A percentile compares a stretch with the other conserved stretches of the same genome.
phyloP scores from a whole-genome alignment of 2,797 vertebrate genomes.

The Petrocephalus sullivani region DNA sequence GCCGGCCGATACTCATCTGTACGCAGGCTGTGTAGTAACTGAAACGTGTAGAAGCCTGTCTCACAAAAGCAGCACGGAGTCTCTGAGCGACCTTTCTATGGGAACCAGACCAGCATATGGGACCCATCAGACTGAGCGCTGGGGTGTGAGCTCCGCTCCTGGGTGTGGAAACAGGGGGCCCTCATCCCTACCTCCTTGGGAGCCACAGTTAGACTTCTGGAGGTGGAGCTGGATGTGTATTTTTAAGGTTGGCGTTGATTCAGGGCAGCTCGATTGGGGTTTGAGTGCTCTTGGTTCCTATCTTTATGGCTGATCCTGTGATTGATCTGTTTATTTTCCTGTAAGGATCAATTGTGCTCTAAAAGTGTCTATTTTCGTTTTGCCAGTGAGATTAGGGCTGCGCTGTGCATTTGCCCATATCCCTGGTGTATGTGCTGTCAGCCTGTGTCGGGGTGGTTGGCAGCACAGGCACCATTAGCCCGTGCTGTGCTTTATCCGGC shows the following conservation, averaged over 20 bases:
- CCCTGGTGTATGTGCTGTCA: slow-evolving; percentile 35
- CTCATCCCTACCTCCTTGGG: background rate
- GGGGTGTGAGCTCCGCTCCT: background rate
- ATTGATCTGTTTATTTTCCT: slow-evolving; percentile 41
- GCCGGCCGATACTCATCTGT: background rate
- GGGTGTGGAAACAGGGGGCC: background rate
- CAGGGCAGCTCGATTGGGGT: background rate
- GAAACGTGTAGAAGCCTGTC: background rate
- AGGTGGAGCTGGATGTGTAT: background rate
- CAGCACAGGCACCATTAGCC: slow-evolving; percentile 48
- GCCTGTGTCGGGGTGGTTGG: background rate
- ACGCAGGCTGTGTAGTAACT: background rate
- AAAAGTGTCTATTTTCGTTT: slow-evolving; percentile 48
- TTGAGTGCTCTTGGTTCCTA: background rate
- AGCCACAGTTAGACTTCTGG: background rate
- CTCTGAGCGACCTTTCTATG: background rate
- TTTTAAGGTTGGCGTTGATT: background rate
- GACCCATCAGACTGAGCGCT: background rate
- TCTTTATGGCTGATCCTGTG: slow-evolving; percentile 16
- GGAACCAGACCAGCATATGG: background rate
- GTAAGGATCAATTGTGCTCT: slow-evolving; percentile 50
- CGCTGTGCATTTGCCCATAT: slow-evolving; percentile 17
- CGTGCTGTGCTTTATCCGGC: slow-evolving; percentile 11
- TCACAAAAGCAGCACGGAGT: background rate
- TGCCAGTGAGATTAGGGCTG: slow-evolving; percentile 46